phyloP scores from a whole-genome alignment of 2,888 invertebrate species.

The Agrenia bidenticulata region DNA sequence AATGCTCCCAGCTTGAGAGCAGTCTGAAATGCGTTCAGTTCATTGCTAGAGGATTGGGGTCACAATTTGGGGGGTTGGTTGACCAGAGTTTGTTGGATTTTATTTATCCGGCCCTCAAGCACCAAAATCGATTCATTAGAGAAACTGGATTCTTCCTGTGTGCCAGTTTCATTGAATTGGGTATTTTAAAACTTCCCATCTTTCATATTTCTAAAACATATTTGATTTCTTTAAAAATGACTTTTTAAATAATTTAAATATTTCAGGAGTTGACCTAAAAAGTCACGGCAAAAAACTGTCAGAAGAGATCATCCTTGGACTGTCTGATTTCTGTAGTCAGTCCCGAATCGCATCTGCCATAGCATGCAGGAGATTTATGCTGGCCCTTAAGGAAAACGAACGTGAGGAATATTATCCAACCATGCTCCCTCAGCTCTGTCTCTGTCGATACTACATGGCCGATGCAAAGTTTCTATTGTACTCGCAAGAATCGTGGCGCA shows the following conservation, averaged over 20 bases:
- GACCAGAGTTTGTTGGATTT: conserved; percentile 58
- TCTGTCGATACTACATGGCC: conserved; percentile 58
- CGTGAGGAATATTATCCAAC: conserved; percentile 58
- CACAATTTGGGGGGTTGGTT: conserved; percentile 26
- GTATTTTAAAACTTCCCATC: conserved; percentile 48
- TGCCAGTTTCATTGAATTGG: conserved; percentile 58
- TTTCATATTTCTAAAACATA: not conserved
- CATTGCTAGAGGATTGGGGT: conserved; percentile 50
- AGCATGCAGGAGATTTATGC: conserved; percentile 59
- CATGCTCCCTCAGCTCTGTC: conserved; percentile 60
- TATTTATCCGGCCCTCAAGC: conserved; percentile 58
- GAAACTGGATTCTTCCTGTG: conserved; percentile 61
- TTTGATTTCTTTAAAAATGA: not conserved
- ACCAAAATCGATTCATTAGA: conserved; percentile 61
- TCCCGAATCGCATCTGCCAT: conserved; percentile 59
- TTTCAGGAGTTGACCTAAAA: conserved; percentile 42
- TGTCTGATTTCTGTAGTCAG: conserved; percentile 62
- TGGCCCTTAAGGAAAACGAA: conserved; percentile 56
- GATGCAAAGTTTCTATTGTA: conserved; percentile 37
- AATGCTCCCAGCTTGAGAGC: conserved; percentile 61
- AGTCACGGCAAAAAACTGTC: conserved; percentile 58
- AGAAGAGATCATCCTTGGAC: conserved; percentile 58
- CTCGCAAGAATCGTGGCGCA: conserved; percentile 61
- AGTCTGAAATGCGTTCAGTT: conserved; percentile 61
- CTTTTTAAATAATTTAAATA: conserved; percentile 14